Base-by-base conservation (phyloP, 2,113 vertebrate genomes). In the Apteryx owenii region DNA sequence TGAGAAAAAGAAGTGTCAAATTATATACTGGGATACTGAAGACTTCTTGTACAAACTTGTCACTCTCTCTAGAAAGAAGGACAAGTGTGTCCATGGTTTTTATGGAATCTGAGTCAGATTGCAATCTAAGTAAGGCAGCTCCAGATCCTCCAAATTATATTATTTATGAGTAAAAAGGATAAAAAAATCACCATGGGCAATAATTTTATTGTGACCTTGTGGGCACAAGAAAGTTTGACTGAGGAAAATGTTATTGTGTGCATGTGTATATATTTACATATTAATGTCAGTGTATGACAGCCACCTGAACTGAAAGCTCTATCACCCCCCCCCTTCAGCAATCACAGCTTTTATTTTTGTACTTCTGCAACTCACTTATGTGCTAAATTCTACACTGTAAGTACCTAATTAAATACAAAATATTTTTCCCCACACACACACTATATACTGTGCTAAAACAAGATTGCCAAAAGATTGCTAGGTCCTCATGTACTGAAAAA, bases 131-230 rank as follows among this genome's bases (percentile, higher is more conserved):
- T 18, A 93, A 88, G 60, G 33, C 53, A 93, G 19, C 4, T 58
- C 44, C 13, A 53, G 33, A 71, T 62, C 44, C 36, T 90, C 86
- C 40, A 78, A 53, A 54, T 71, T 38, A 15, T 65, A 87, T 14
- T 44, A 87, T 14, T 44, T 20, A 40, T 28, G 8, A 94, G 88
- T 65, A 51, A 53, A 26, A 72, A 3, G 6, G 48, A 38, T 38
- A 72, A 28, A 88, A 87, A 85, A 85, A 50, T 66, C 54, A 92
- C 25, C 36, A 11, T 4, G 18, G 68, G 68, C 58, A 93, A 81
- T 50, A 40, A 84, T 77, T 93, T 92, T 71, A 81, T 50, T 73
- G 44, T 75, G 86, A 95, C 89, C 83, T 92, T 89, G 86, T 86
- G 8, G 50, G 64, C 26, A 81, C 54, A 88, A 85, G 28, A 73